These are phyloP conservation scores for Sebastolobus altivelis DNA, from an alignment of 2,797 vertebrate genomes.

Conservation along the genomic window DNA sequence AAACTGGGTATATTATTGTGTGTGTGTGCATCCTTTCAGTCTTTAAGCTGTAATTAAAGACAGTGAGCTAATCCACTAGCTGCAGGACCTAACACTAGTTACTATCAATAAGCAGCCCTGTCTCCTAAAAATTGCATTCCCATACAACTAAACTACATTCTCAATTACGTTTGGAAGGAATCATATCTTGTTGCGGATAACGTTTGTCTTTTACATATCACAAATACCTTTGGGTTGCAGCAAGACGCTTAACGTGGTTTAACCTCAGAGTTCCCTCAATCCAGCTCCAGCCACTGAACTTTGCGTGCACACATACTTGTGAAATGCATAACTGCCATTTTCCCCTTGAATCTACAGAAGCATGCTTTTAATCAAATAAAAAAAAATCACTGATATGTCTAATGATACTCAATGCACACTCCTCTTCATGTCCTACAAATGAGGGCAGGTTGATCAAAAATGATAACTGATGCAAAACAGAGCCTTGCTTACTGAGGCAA, in stretches of 20 bases:
- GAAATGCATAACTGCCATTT: not conserved
- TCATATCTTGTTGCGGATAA: too few relatives aligned
- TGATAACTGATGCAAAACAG: conserved; percentile 67
- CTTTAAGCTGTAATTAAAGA: conserved; percentile 74
- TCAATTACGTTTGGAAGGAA: too few relatives aligned
- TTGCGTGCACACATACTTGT: not conserved
- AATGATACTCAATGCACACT: not conserved
- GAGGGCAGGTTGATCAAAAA: conserved; percentile 58
- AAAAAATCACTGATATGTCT: conserved; percentile 6
- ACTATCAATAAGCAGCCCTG: conserved; percentile 53
- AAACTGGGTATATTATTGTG: not conserved
- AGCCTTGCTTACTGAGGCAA: conserved; percentile 65
- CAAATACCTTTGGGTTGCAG: too few relatives aligned
- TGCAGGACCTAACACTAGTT: conserved; percentile 57
- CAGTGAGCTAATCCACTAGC: conserved; percentile 69
- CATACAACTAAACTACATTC: too few relatives aligned
- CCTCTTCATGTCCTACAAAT: conserved; percentile 47
- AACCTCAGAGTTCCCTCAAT: not conserved
- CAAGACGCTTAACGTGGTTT: conserved; percentile 4
- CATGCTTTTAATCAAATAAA: conserved; percentile 19
- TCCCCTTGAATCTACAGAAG: not conserved
- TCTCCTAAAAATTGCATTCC: too few relatives aligned
- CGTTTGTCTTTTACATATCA: too few relatives aligned
- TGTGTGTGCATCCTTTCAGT: conserved; percentile 15
- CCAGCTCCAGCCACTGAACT: not conserved